A percentile compares a stretch with the other conserved stretches of the same genome.
These are phyloP conservation scores for Aricia artaxerxes DNA, from an alignment of 2,888 invertebrate species.

Conservation along the genomic window DNA sequence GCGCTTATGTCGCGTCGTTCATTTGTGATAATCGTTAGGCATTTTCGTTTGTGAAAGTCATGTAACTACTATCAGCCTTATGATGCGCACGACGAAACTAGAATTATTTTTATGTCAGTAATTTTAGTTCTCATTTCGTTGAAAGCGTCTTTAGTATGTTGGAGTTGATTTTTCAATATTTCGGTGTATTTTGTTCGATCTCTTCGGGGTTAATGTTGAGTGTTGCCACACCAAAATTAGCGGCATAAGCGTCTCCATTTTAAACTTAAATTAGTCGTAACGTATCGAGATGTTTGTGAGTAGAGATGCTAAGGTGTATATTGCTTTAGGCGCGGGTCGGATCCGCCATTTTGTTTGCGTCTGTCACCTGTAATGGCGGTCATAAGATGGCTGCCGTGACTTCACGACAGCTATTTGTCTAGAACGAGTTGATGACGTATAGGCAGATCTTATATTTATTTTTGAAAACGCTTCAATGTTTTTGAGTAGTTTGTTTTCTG, in stretches of 20 bases:
- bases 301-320: constrained; percentile 52
- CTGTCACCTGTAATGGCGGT: constrained; percentile 22
- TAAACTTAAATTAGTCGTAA: constrained; percentile 47
- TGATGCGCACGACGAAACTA: not conserved
- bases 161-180: not conserved
- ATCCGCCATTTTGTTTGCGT: constrained; percentile 36
- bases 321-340: constrained; percentile 45
- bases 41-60: constrained; percentile 11
- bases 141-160: not conserved
- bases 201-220: not conserved
- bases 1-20: constrained; percentile 47
- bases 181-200: constrained; percentile 2
- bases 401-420: not conserved
- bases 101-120: not conserved
- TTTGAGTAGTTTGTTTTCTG: not conserved
- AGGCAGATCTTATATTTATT: constrained; percentile 32
- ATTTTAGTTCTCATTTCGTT: not conserved
- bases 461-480: not conserved
- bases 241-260: constrained; percentile 52
- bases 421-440: constrained; percentile 26
- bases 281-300: constrained; percentile 49
- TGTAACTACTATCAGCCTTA: constrained; percentile 10
- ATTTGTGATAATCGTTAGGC: constrained; percentile 20
- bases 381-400: not conserved
- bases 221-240: constrained; percentile 24